Evolutionary conservation across 1,140 invertebrate genomes (phyloP).

Genomic region (Octopus bimaculoides): DNA sequence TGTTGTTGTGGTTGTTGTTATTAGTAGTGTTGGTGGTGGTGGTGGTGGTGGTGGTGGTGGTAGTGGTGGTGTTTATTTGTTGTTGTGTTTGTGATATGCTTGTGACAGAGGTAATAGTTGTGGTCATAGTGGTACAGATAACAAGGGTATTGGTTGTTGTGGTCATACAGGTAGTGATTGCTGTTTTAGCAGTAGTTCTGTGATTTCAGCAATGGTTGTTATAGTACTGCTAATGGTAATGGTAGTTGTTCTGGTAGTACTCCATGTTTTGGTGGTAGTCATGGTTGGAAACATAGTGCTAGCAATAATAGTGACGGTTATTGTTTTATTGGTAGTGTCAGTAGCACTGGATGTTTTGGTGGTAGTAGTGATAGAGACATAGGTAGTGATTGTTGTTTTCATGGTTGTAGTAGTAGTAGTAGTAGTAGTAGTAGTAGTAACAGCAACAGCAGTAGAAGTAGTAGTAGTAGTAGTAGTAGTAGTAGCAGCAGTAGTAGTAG

Average conservation of each 20-base stretch:
- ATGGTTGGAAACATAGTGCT: neutral
- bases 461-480: constrained; percentile 19
- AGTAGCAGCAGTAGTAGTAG: constrained; percentile 23
- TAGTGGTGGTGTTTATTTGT: too few relatives aligned
- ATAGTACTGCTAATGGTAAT: neutral
- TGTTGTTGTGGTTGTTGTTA: too few relatives aligned
- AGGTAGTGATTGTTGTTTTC: constrained; percentile 20
- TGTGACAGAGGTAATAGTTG: too few relatives aligned
- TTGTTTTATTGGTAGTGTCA: constrained; percentile 16
- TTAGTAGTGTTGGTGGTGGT: too few relatives aligned
- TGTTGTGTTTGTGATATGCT: too few relatives aligned
- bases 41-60: too few relatives aligned
- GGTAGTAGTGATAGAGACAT: constrained; percentile 19
- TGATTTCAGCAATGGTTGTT: neutral
- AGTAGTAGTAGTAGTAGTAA: constrained; percentile 20
- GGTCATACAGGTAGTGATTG: too few relatives aligned
- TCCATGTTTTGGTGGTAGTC: neutral
- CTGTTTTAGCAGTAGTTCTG: too few relatives aligned
- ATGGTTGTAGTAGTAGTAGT: constrained; percentile 14
- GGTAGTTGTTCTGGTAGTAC: neutral
- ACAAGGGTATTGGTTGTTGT: too few relatives aligned
- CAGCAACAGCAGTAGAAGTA: constrained; percentile 19
- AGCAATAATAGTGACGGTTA: constrained; percentile 19
- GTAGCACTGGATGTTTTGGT: constrained; percentile 14
- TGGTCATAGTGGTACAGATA: too few relatives aligned